These are phyloP conservation scores for Oasisia sp. DNA, from an alignment of 2,888 invertebrate genomes.

Conservation along the genomic window DNA sequence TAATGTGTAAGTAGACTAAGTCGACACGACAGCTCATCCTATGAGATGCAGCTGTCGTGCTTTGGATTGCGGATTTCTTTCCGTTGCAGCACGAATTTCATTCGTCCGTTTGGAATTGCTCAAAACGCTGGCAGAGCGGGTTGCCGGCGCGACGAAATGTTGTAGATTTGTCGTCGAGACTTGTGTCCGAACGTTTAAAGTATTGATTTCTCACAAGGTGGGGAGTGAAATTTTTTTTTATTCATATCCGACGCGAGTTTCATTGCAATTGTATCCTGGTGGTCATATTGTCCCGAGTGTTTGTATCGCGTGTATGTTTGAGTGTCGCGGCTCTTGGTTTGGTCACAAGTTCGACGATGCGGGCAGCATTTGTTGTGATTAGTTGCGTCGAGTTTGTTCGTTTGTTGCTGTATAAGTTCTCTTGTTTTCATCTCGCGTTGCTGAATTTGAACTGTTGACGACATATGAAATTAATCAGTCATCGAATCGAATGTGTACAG, in stretches of 20 bases:
- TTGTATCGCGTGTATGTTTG: too few relatives aligned
- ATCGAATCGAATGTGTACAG: constrained; percentile 4
- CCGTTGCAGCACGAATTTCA: constrained; percentile 13
- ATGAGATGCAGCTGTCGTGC: not conserved
- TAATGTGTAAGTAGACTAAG: not conserved
- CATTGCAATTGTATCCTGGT: not conserved
- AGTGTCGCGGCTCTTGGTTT: not conserved
- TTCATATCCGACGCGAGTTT: not conserved
- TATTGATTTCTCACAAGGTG: not conserved
- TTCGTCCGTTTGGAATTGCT: constrained; percentile 17
- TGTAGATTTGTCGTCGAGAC: not conserved
- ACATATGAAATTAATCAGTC: not conserved
- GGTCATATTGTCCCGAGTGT: not conserved
- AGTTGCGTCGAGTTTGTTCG: not conserved
- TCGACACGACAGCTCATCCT: not conserved
- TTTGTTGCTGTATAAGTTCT: not conserved
- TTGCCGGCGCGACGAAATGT: not conserved
- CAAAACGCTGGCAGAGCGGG: not conserved
- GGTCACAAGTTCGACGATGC: not conserved
- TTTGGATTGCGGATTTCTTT: constrained; percentile 12
- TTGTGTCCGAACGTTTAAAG: not conserved
- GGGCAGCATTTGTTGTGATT: not conserved
- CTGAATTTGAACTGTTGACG: not conserved
- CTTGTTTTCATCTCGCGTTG: not conserved
- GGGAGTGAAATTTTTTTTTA: not conserved